Evolutionary conservation across 1,140 invertebrate genomes (phyloP).

Genomic region (Tigriopus japonicus): DNA sequence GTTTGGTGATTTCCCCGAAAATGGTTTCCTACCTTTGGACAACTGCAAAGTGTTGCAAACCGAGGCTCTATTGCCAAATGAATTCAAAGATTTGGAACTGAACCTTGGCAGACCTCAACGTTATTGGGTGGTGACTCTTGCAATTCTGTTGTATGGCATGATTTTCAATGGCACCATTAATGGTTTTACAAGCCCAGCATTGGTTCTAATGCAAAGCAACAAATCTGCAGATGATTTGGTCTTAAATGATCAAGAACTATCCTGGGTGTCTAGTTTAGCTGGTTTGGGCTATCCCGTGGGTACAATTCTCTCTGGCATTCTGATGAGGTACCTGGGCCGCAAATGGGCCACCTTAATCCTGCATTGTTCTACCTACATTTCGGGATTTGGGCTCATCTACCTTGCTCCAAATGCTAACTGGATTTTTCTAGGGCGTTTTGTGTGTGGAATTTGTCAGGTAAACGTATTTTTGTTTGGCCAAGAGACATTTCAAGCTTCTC

Average conservation of each 20-base stretch:
- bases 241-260: not conserved
- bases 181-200: constrained; percentile 1
- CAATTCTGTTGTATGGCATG: not conserved
- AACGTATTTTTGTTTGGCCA: not conserved
- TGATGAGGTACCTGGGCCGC: not conserved
- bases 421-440: not conserved
- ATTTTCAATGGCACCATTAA: constrained; percentile 7
- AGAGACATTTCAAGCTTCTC: not conserved
- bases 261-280: not conserved
- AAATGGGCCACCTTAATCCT: not conserved
- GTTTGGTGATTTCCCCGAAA: too few relatives aligned
- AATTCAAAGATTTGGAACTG: too few relatives aligned
- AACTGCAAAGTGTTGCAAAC: too few relatives aligned
- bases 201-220: not conserved
- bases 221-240: not conserved
- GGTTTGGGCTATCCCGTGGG: constrained; percentile 3
- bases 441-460: constrained; percentile 10
- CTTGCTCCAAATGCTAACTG: not conserved
- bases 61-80: too few relatives aligned
- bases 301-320: not conserved
- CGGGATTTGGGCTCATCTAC: not conserved
- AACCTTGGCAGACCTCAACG: too few relatives aligned
- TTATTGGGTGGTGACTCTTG: not conserved
- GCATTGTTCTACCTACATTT: not conserved
- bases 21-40: too few relatives aligned